Conservation (phyloP, 2,888 invertebrate species). For the Drosophila diplacantha region DNA sequence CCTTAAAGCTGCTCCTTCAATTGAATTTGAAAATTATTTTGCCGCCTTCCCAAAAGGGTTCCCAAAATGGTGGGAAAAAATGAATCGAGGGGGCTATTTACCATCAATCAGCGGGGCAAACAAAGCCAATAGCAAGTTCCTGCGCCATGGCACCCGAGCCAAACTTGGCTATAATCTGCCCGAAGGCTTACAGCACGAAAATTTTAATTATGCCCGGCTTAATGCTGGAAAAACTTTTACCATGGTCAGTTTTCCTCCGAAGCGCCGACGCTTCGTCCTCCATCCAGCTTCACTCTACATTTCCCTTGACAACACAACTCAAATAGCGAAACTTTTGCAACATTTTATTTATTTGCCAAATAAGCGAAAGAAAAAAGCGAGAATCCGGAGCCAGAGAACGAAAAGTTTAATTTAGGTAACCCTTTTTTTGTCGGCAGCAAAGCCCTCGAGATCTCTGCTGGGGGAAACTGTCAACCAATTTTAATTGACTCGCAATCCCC, state of each 20-base stretch:
- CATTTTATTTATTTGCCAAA: conserved; percentile 65
- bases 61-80: conserved; percentile 4
- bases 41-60: conserved; percentile 1
- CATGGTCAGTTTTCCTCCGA: conserved; percentile 46
- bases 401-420: conserved; percentile 48
- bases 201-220: conserved; percentile 69
- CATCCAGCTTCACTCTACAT: background rate
- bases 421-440: conserved; percentile 41
- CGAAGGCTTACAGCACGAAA: conserved; percentile 58
- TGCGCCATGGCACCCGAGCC: conserved; percentile 22
- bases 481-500: conserved; percentile 71
- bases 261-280: background rate
- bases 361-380: conserved; percentile 22
- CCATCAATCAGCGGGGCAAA: conserved; percentile 60
- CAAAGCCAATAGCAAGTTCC: conserved; percentile 45
- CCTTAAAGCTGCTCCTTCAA: conserved; percentile 50
- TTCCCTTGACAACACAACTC: conserved; percentile 27
- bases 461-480: conserved; percentile 62
- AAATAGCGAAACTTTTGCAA: conserved; percentile 57
- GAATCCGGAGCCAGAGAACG: background rate
- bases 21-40: conserved; percentile 41
- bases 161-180: conserved; percentile 53
- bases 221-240: conserved; percentile 53
- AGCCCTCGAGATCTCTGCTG: conserved; percentile 28
- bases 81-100: conserved; percentile 39